These are phyloP conservation scores for Drosophila leontia DNA, from an alignment of 1,140 invertebrate genomes.

Conservation along the genomic window DNA sequence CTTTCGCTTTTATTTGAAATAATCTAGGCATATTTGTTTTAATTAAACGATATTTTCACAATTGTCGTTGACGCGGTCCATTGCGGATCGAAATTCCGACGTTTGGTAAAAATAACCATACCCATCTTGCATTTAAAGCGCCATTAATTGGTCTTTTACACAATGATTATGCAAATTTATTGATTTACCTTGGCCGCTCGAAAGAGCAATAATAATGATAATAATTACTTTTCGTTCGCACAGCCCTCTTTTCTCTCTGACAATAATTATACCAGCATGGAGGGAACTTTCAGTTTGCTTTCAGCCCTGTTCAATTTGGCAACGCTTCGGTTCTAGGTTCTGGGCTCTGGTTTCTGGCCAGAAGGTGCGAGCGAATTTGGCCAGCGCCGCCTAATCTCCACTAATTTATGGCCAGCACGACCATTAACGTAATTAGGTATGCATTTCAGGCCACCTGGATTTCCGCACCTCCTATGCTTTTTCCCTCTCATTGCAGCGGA, in stretches of 20 bases:
- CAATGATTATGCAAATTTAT: slow-evolving; percentile 50
- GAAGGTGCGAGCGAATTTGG: slow-evolving; percentile 33
- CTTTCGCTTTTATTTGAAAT: slow-evolving; percentile 10
- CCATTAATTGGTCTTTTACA: slow-evolving; percentile 42
- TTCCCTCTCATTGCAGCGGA: background rate
- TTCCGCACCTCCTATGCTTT: background rate
- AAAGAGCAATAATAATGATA: slow-evolving; percentile 55
- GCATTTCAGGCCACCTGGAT: slow-evolving; percentile 61
- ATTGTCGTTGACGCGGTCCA: slow-evolving; percentile 10
- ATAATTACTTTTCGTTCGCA: slow-evolving; percentile 61
- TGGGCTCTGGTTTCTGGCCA: slow-evolving; percentile 1
- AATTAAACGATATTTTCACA: slow-evolving; percentile 48
- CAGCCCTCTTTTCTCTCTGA: slow-evolving; percentile 6
- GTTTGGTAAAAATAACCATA: slow-evolving; percentile 23
- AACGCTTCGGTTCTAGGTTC: slow-evolving; percentile 15
- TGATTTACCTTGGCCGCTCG: slow-evolving; percentile 40
- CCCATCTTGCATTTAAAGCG: slow-evolving; percentile 40
- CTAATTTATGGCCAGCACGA: slow-evolving; percentile 69
- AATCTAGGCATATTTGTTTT: slow-evolving; percentile 37
- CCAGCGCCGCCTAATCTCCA: slow-evolving; percentile 54
- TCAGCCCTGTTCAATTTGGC: slow-evolving; percentile 60
- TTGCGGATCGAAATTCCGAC: slow-evolving; percentile 17
- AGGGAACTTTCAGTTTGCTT: slow-evolving; percentile 20
- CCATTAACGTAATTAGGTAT: slow-evolving; percentile 77
- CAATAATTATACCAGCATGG: slow-evolving; percentile 51